These are phyloP conservation scores for Halcyon malimbica DNA, from an alignment of 2,113 vertebrate genomes.

Conservation along the genomic window DNA sequence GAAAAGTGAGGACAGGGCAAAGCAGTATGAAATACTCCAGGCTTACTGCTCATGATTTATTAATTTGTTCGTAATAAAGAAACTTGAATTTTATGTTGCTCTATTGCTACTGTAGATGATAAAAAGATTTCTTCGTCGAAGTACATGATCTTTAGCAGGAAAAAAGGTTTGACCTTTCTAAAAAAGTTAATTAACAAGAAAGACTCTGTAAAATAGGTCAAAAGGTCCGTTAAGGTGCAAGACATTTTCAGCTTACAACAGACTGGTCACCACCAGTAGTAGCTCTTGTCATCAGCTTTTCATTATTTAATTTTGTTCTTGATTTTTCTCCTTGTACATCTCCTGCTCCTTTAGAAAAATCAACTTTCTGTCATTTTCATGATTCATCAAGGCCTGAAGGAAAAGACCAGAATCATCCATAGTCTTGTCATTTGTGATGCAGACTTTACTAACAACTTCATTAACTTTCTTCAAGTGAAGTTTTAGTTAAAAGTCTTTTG, in stretches of 20 bases:
- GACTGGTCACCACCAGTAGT: neutral
- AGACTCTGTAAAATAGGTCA: neutral
- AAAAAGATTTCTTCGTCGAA: neutral
- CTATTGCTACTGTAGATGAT: neutral
- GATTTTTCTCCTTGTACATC: neutral
- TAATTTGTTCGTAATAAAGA: neutral
- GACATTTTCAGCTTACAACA: neutral
- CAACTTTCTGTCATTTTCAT: neutral
- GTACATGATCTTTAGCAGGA: neutral
- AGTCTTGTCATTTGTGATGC: neutral
- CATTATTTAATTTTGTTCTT: neutral
- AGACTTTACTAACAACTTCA: neutral
- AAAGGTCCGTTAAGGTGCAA: neutral
- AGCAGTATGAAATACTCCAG: neutral
- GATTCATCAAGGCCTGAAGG: constrained; percentile 14
- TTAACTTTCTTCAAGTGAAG: neutral
- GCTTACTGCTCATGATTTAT: neutral
- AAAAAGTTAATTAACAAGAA: neutral
- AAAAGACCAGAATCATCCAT: neutral
- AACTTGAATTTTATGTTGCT: neutral
- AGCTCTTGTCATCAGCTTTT: neutral
- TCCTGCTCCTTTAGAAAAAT: neutral
- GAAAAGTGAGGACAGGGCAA: neutral
- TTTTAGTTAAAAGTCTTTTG: neutral
- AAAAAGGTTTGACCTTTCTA: neutral